Percentiles rank a stretch among this genome's conserved stretches.
phyloP scores from a whole-genome alignment of 2,888 invertebrate species.

The Chydorus sphaericus region DNA sequence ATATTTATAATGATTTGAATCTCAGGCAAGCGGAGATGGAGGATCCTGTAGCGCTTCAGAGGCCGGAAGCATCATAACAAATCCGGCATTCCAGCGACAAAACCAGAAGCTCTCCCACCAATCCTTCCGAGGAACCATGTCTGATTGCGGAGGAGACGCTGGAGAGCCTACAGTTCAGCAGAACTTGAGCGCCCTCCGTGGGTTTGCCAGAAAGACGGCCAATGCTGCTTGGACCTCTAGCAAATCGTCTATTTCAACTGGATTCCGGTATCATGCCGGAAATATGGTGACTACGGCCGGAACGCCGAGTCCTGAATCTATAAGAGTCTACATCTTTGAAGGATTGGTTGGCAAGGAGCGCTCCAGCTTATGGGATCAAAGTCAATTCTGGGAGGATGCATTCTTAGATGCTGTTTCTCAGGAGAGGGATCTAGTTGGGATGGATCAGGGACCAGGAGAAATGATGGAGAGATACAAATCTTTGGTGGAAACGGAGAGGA shows the following conservation, averaged over 20 bases:
- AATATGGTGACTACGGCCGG: slow-evolving; percentile 64
- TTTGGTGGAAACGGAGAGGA: slow-evolving; percentile 78
- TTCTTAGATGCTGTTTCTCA: slow-evolving; percentile 94
- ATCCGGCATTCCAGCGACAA: slow-evolving; percentile 47
- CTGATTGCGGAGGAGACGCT: slow-evolving; percentile 66
- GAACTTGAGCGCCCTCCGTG: background rate
- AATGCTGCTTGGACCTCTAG: slow-evolving; percentile 83
- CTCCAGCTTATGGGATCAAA: slow-evolving; percentile 89
- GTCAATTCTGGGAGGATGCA: slow-evolving; percentile 99
- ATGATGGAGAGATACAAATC: slow-evolving; percentile 97
- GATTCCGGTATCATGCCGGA: slow-evolving; percentile 74
- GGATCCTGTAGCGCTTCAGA: slow-evolving; percentile 33
- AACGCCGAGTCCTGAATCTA: slow-evolving; percentile 77
- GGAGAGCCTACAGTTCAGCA: slow-evolving; percentile 14
- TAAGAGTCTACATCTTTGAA: slow-evolving; percentile 82
- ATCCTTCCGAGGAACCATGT: slow-evolving; percentile 73
- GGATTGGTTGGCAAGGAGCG: slow-evolving; percentile 57
- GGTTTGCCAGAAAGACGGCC: background rate
- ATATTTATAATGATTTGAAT: background rate
- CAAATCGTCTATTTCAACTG: slow-evolving; percentile 74
- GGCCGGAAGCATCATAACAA: slow-evolving; percentile 65
- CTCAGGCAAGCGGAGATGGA: slow-evolving; percentile 11
- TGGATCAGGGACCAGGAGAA: slow-evolving; percentile 98
- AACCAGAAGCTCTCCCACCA: slow-evolving; percentile 55
- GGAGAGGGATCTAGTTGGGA: slow-evolving; percentile 95